Base-by-base conservation (phyloP, 2,888 invertebrate species). In the Leptura quadrifasciata region DNA sequence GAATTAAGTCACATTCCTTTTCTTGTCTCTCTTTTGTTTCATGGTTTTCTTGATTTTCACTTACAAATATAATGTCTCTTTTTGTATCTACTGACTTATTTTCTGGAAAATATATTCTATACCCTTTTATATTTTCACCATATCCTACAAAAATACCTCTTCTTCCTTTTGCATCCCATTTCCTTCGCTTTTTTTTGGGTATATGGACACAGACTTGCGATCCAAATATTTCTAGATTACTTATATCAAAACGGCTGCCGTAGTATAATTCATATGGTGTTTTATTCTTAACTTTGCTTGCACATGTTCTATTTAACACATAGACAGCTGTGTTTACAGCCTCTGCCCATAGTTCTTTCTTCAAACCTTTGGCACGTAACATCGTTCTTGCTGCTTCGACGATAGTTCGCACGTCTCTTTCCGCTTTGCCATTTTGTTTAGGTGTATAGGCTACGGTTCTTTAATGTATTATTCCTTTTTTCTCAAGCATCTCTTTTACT, bases 291-390 rank as follows among this genome's bases (percentile, higher is more conserved):
- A 54, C n/a, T 54, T 54, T 54, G 8, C 54, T 54, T 54, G n/a
- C n/a, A n/a, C 17, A 54, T 63, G 63, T 63, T 63, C 63, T 27
- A 35, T 63, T 63, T 63, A 17, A 31, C 10, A 31, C 17, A 31
- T 63, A 63, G 27, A 63, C 35, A 6, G 12, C 64, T 18, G 39
- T 64, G 9, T 64, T 64, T 0, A 17, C 31, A 12, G 47, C 64
- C 20, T 64, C 64, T 31, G 64, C 64, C 64, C 64, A 39, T 64
- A 64, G 6, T 18, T 64, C 20, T 6, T 35, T 64, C 17, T 64
- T 55, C 1, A 55, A 20, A 47, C 47, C 47, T 47, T 47, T 47
- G 12, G 47, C 55, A 20, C n/a, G n/a, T n/a, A n/a, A n/a, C n/a
- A n/a, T n/a, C n/a, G n/a, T n/a, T n/a, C n/a, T n/a, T n/a, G n/a